Evolutionary conservation across 2,888 invertebrate species (phyloP), one percentile per base, ranked within the genome.

Genomic region (Dasysyrphus tricinctus): DNA sequence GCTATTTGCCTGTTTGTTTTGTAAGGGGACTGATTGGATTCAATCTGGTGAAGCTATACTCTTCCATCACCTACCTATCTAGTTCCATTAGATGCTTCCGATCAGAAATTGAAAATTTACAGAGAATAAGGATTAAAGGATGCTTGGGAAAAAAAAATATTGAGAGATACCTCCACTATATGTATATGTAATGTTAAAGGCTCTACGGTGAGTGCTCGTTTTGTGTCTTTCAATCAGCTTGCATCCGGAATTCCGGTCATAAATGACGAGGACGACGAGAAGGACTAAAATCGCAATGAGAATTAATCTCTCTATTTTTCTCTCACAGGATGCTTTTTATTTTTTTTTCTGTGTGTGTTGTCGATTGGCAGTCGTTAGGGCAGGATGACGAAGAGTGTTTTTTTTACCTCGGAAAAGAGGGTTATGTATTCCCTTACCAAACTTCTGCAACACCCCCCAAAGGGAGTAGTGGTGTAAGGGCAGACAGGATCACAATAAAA

Each of bases 241-340:
- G 75, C 59, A 57, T 24, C 51, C 70, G 74, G 77, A 85, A 85
- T 81, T 85, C 85, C 85, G 85, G 81, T 85, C 78, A 86, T 82
- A 82, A 82, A 77, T 69, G 72, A 34, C 32, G 70, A 85, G 63
- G n/a, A 69, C 47, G 70, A 72, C 70, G 65, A 61, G 24, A 44
- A 49, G 34, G 67, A 77, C 85, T 85, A 77, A 74, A 77, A 78
- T 86, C 65, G 82, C 81, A 82, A 79, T 70, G 73, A 73, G 61
- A 81, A 85, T 82, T 86, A 86, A 82, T 86, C 86, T 86, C 74
- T 81, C 67, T 47, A 61, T 63, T 73, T 80, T 75, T 54, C 39
- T 34, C 70, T 54, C 37, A 37, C 65, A 65, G 54, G 34, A 47
- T 47, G 32, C 44, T 72, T 67, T 59, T 54, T 51, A 24, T 54